Conservation (phyloP, 2,113 vertebrate genomes). For the Coreoperca whiteheadi region DNA sequence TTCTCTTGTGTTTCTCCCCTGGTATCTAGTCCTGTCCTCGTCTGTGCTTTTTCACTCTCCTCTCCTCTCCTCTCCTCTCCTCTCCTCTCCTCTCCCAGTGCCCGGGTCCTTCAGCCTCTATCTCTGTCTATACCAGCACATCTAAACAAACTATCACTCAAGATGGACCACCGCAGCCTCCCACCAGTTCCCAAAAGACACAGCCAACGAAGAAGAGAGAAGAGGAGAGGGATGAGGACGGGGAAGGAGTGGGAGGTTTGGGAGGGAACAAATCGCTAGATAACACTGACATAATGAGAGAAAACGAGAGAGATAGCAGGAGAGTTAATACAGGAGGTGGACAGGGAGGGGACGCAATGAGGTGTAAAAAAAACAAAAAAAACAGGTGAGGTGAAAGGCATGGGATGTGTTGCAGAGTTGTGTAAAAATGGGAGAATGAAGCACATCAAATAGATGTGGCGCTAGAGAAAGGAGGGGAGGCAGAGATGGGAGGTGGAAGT, state of each 20-base stretch:
- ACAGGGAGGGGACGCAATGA: conserved; percentile 11
- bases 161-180: conserved; percentile 65
- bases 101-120: conserved; percentile 42
- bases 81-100: conserved; percentile 20
- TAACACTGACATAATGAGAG: conserved; percentile 71
- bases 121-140: conserved; percentile 69
- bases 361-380: not conserved
- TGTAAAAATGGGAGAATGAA: conserved; percentile 41
- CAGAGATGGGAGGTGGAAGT: conserved; percentile 10
- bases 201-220: conserved; percentile 18
- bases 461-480: not conserved
- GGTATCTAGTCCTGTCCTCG: conserved; percentile 34
- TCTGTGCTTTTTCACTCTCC: conserved; percentile 20
- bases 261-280: conserved; percentile 63
- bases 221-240: conserved; percentile 33
- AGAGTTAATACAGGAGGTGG: conserved; percentile 36
- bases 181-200: conserved; percentile 69
- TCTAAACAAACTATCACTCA: conserved; percentile 80
- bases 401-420: not conserved
- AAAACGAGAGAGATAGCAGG: conserved; percentile 54
- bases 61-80: conserved; percentile 6
- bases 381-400: conserved; percentile 35
- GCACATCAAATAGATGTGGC: conserved; percentile 44
- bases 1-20: conserved; percentile 2
- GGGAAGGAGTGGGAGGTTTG: conserved; percentile 52